Evolutionary conservation across 2,888 invertebrate species (phyloP).

Genomic region (Diplazon laetatorius): DNA sequence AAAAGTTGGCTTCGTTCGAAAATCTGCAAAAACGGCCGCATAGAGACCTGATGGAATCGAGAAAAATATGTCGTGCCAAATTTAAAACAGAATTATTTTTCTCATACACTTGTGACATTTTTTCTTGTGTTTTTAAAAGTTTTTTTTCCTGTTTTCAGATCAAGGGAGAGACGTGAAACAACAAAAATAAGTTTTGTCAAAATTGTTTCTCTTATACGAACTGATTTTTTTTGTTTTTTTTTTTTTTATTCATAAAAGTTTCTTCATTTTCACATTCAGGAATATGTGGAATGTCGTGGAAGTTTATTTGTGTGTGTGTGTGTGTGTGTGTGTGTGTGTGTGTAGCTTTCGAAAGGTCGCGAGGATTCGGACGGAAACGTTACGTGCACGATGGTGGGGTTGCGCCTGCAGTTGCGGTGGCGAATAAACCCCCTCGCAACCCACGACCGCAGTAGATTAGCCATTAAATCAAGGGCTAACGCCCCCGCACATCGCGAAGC

Average conservation of each 20-base stretch:
- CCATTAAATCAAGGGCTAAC: conserved; percentile 55
- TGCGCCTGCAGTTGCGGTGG: conserved; percentile 33
- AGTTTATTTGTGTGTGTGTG: background rate
- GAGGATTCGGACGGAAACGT: background rate
- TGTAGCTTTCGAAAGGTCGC: background rate
- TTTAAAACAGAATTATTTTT: no score
- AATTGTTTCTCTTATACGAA: conserved; percentile 9
- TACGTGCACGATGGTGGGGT: background rate
- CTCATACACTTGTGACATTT: no score
- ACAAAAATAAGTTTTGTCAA: conserved; percentile 14
- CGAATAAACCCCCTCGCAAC: conserved; percentile 41
- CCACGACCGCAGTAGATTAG: conserved; percentile 46
- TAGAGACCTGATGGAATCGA: no score
- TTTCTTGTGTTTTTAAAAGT: no score
- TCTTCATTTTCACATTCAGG: background rate
- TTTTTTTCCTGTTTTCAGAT: no score
- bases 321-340: background rate
- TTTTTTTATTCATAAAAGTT: background rate
- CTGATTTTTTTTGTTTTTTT: background rate
- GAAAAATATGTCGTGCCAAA: no score
- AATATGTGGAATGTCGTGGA: conserved; percentile 1
- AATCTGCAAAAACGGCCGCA: no score
- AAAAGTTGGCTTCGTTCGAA: no score
- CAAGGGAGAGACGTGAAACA: no score
- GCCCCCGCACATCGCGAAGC: conserved; percentile 38